Evolutionary conservation across 2,888 invertebrate genomes (phyloP).

Genomic region (Sinhomidia bicolor): DNA sequence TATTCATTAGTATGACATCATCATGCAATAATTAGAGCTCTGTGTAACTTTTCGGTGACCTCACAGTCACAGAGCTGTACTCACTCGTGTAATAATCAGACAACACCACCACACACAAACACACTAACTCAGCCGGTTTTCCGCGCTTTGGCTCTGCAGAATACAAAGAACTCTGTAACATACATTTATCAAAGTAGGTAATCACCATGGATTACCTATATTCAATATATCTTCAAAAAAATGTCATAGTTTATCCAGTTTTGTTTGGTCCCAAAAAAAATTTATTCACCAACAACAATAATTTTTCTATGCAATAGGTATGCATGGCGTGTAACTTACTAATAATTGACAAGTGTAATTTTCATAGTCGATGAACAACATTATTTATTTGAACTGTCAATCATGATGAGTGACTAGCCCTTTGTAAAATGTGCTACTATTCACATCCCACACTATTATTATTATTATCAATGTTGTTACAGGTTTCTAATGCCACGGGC

Average conservation of each 20-base stretch:
- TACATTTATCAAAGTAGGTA: not conserved
- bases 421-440: too few relatives aligned
- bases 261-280: not conserved
- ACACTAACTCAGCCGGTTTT: constrained; percentile 16
- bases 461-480: too few relatives aligned
- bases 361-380: not conserved
- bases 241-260: constrained; percentile 27
- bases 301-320: not conserved
- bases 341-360: not conserved
- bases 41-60: constrained; percentile 39
- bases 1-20: constrained; percentile 36
- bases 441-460: too few relatives aligned
- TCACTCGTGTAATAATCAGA: constrained; percentile 39
- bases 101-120: not conserved
- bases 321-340: not conserved
- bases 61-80: constrained; percentile 16
- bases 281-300: not conserved
- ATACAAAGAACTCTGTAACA: too few relatives aligned
- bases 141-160: not conserved
- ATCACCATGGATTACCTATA: not conserved
- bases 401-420: not conserved
- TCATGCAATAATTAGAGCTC: constrained; percentile 35
- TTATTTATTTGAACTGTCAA: constrained; percentile 34
- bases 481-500: constrained; percentile 26
- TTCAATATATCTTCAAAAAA: not conserved